Conservation (phyloP, 1,140 invertebrate species). For the Cotesia vestalis region DNA sequence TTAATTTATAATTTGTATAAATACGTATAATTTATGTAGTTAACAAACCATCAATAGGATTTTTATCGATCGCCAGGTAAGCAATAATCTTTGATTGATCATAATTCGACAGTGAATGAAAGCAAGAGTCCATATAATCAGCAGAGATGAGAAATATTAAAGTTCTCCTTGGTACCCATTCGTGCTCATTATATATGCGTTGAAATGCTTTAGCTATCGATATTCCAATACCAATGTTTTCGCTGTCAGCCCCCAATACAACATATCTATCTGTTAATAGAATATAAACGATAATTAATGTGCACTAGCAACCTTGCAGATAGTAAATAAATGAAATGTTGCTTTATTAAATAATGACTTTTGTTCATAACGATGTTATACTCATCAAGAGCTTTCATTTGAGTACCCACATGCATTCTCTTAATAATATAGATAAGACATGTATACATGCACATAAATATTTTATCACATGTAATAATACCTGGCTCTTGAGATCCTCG, state of each 20-base stretch:
- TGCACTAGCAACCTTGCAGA: no score
- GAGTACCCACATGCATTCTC: no score
- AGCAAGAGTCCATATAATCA: slow-evolving; percentile 49
- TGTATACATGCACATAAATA: slow-evolving; percentile 10
- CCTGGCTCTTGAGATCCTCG: slow-evolving; percentile 55
- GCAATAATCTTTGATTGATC: slow-evolving; percentile 51
- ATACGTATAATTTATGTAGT: background rate
- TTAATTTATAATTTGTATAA: no score
- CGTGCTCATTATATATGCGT: slow-evolving; percentile 43
- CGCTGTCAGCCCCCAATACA: slow-evolving; percentile 51
- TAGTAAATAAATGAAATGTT: no score
- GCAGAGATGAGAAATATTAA: slow-evolving; percentile 58
- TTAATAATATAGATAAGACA: no score
- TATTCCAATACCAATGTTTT: slow-evolving; percentile 48
- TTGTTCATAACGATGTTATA: no score
- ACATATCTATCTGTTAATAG: slow-evolving; percentile 57
- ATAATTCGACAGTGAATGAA: slow-evolving; percentile 46
- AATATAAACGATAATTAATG: slow-evolving; percentile 16
- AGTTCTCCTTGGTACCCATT: slow-evolving; percentile 56
- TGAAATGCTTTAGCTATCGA: slow-evolving; percentile 53
- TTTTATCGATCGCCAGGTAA: slow-evolving; percentile 52
- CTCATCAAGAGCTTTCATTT: no score
- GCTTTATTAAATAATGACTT: no score
- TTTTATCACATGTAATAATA: slow-evolving; percentile 34
- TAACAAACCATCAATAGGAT: slow-evolving; percentile 49